A percentile compares a stretch with the other conserved stretches of the same genome.
Conservation (phyloP, 2,113 vertebrate species). For the Psilopsiagon aymara region DNA sequence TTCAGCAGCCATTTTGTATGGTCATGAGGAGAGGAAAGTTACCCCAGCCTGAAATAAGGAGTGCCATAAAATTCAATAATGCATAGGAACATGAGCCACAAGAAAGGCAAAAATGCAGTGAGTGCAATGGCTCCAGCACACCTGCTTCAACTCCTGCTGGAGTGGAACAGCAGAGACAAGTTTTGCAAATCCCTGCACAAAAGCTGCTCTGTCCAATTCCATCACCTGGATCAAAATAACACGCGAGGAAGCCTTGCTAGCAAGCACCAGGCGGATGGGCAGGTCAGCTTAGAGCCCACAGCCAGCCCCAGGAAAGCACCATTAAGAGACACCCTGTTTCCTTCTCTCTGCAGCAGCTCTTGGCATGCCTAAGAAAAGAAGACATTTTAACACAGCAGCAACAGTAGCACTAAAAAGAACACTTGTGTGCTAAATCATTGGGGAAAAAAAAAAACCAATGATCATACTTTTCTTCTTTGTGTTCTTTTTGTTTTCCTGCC, state of each 20-base stretch:
- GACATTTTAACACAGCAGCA: constrained; percentile 26
- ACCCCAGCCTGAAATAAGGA: neutral
- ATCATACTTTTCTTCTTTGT: constrained; percentile 50
- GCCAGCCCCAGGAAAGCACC: neutral
- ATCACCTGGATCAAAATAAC: constrained; percentile 31
- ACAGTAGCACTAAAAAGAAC: constrained; percentile 38
- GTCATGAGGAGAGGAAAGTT: neutral
- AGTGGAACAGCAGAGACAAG: neutral
- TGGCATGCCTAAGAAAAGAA: neutral
- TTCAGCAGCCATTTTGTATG: fast-evolving
- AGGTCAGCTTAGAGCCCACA: neutral
- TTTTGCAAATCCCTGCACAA: constrained; percentile 40
- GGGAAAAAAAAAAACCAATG: neutral
- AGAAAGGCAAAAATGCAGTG: neutral
- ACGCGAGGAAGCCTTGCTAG: neutral
- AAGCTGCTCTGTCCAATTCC: constrained; percentile 36
- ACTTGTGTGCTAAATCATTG: constrained; percentile 31
- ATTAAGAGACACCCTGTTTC: neutral
- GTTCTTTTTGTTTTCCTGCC: constrained; percentile 50
- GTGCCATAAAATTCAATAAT: neutral
- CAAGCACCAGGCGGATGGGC: neutral
- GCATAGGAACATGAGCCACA: neutral
- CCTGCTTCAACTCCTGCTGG: constrained; percentile 19
- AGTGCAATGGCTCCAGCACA: neutral
- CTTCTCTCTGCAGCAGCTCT: neutral